A percentile compares a stretch with the other conserved stretches of the same genome.
Evolutionary conservation across 2,797 vertebrate species (phyloP).

Genomic region (Microctenopoma lineatum): DNA sequence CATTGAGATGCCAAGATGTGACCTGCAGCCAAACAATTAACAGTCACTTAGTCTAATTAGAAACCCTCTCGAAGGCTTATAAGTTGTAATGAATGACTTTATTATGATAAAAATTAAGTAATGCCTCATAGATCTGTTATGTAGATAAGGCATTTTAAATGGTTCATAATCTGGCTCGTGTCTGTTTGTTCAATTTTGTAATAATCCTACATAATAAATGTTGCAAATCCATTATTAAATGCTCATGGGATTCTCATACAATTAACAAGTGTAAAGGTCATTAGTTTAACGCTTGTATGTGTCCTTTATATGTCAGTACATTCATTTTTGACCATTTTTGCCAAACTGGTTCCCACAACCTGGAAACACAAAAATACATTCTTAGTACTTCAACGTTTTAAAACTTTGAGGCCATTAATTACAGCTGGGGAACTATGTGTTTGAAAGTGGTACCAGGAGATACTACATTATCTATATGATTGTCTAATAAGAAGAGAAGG

Average conservation of each 20-base stretch:
- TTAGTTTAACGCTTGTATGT: neutral
- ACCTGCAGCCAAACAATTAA: conserved; percentile 14
- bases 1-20: neutral
- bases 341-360: neutral
- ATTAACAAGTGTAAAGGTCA: neutral
- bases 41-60: conserved; percentile 6
- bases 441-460: neutral
- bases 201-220: neutral
- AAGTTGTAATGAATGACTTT: conserved; percentile 9
- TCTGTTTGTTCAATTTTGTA: too few species aligned
- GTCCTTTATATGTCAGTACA: neutral
- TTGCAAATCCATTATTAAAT: neutral
- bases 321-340: neutral
- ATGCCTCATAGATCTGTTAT: neutral
- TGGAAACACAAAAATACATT: neutral
- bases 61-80: conserved; percentile 10
- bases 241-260: neutral
- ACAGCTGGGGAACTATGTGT: neutral
- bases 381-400: too few species aligned
- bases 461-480: neutral
- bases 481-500: neutral
- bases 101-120: conserved; percentile 6
- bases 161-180: too few species aligned
- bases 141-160: neutral
- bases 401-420: neutral